Conservation (phyloP, 2,888 invertebrate genomes). For the Sclerodermus sp. region DNA sequence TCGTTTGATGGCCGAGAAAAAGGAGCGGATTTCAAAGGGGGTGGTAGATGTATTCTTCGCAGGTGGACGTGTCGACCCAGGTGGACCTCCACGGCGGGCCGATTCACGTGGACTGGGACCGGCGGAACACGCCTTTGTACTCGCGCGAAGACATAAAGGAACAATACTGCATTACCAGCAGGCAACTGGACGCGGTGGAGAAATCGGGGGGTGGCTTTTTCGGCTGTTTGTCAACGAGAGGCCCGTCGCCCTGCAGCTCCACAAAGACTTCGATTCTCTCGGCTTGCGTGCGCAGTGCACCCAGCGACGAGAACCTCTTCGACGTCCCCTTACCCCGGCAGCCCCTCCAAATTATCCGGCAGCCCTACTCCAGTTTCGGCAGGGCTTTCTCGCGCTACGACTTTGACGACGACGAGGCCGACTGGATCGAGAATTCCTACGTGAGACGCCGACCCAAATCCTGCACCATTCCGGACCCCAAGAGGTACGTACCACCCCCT, state of each 20-base stretch:
- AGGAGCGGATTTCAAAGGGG: no score
- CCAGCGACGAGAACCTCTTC: constrained; percentile 85
- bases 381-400: constrained; percentile 39
- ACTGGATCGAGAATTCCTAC: constrained; percentile 79
- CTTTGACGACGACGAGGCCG: constrained; percentile 60
- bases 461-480: constrained; percentile 72
- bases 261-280: constrained; percentile 75
- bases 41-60: neutral
- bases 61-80: constrained; percentile 58
- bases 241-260: constrained; percentile 68
- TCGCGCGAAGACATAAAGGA: constrained; percentile 89
- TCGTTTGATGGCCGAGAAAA: no score
- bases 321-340: constrained; percentile 78
- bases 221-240: constrained; percentile 81
- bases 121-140: constrained; percentile 66
- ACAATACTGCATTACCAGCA: constrained; percentile 91
- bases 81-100: constrained; percentile 59
- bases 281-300: constrained; percentile 83
- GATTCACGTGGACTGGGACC: constrained; percentile 59
- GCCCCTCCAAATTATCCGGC: constrained; percentile 47
- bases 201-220: constrained; percentile 69
- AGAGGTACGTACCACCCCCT: constrained; percentile 61
- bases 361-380: constrained; percentile 48
- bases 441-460: constrained; percentile 78
- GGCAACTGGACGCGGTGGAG: constrained; percentile 83